These are phyloP conservation scores for Myxocyprinus asiaticus DNA, from an alignment of 2,113 vertebrate species.

Conservation along the genomic window DNA sequence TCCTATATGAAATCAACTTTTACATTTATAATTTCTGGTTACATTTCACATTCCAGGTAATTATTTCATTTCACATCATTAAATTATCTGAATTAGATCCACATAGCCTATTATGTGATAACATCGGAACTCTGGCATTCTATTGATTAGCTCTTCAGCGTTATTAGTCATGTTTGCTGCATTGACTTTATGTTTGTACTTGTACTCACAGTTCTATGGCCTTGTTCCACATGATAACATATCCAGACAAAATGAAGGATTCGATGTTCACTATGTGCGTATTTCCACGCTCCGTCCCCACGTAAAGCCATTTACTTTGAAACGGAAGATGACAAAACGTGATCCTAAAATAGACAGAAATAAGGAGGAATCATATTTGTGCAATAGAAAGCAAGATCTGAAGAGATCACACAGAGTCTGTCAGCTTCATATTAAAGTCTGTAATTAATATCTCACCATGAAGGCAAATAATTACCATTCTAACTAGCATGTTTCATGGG, in stretches of 20 bases:
- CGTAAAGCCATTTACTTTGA: constrained; percentile 99
- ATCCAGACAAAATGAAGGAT: constrained; percentile 96
- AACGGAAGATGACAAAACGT: constrained; percentile 98
- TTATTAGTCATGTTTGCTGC: neutral
- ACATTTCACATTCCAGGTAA: neutral
- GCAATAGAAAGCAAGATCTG: no score
- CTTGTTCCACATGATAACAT: constrained; percentile 99
- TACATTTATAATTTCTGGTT: neutral
- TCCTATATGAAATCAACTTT: neutral
- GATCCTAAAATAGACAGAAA: constrained; percentile 80
- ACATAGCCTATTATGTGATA: neutral
- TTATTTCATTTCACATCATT: neutral
- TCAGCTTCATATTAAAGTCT: neutral
- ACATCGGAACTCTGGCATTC: neutral
- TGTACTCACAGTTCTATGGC: constrained; percentile 97
- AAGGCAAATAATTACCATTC: constrained; percentile 23
- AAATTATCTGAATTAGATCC: neutral
- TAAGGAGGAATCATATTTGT: neutral
- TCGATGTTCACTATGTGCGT: constrained; percentile 98
- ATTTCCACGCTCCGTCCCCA: constrained; percentile 96
- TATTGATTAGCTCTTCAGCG: neutral
- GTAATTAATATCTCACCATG: constrained; percentile 34
- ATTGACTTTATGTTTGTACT: neutral
- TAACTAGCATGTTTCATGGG: neutral
- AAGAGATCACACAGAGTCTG: neutral